Evolutionary conservation across 2,888 invertebrate genomes (phyloP).

Genomic region (Cephus sareptanus): DNA sequence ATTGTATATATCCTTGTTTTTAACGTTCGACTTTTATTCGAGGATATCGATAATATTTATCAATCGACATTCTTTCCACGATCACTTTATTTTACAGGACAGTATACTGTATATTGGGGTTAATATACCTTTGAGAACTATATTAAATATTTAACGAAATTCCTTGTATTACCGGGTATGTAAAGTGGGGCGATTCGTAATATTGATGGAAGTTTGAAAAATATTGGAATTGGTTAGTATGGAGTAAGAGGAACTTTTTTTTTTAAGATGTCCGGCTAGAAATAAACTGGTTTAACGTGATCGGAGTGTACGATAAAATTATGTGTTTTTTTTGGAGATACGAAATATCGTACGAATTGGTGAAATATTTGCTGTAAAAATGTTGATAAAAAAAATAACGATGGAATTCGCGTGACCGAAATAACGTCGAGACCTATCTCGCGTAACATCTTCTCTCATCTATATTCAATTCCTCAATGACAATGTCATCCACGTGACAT

Average conservation of each 20-base stretch:
- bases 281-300: neutral
- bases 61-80: no score
- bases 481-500: slow-evolving; percentile 1
- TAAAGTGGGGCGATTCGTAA: neutral
- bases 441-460: neutral
- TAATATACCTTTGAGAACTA: neutral
- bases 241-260: neutral
- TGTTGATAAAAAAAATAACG: neutral
- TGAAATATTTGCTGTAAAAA: neutral
- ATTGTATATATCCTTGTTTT: neutral
- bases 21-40: neutral
- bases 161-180: neutral
- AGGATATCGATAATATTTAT: no score
- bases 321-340: neutral
- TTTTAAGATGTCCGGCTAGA: neutral
- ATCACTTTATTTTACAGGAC: neutral
- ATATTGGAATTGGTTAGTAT: neutral
- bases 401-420: neutral
- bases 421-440: neutral
- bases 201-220: neutral
- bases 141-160: neutral
- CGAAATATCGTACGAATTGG: neutral
- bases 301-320: neutral
- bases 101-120: neutral
- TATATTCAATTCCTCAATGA: slow-evolving; percentile 7